A percentile compares a stretch with the other conserved stretches of the same genome.
phyloP scores from a whole-genome alignment of 2,113 vertebrate genomes.

The Nycticorax nycticorax region DNA sequence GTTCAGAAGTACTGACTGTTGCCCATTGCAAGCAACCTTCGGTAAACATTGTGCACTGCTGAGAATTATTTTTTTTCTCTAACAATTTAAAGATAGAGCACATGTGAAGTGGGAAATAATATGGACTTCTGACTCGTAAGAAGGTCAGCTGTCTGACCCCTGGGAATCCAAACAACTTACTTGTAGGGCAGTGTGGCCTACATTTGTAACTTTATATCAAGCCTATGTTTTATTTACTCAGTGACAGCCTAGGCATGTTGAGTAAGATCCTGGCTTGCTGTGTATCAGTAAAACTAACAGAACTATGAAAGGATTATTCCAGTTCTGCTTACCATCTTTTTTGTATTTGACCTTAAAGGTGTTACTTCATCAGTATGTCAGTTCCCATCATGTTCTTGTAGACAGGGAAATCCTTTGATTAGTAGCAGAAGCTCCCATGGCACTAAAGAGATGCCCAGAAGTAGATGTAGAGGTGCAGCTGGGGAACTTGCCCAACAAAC shows the following conservation, averaged over 20 bases:
- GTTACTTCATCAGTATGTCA: neutral
- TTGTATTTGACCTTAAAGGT: neutral
- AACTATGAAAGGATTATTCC: neutral
- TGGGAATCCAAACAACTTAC: neutral
- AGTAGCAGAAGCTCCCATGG: neutral
- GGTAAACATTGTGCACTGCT: neutral
- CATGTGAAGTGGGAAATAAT: neutral
- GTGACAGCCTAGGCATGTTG: neutral
- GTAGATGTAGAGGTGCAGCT: neutral
- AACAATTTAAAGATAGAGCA: neutral
- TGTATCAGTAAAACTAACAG: neutral
- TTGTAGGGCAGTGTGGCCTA: neutral
- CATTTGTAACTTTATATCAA: neutral
- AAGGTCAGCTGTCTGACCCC: neutral
- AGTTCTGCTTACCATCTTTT: neutral
- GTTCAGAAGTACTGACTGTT: neutral
- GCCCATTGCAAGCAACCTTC: neutral
- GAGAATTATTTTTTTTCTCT: neutral
- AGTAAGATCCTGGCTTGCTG: neutral
- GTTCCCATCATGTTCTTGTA: neutral
- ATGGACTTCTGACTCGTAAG: neutral
- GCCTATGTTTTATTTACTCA: neutral
- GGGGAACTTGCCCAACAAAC: neutral
- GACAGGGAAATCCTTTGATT: neutral
- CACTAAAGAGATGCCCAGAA: neutral